Percentiles rank a stretch among this genome's conserved stretches.
Conservation (phyloP, 2,888 invertebrate species). For the Polydesmus complanatus region DNA sequence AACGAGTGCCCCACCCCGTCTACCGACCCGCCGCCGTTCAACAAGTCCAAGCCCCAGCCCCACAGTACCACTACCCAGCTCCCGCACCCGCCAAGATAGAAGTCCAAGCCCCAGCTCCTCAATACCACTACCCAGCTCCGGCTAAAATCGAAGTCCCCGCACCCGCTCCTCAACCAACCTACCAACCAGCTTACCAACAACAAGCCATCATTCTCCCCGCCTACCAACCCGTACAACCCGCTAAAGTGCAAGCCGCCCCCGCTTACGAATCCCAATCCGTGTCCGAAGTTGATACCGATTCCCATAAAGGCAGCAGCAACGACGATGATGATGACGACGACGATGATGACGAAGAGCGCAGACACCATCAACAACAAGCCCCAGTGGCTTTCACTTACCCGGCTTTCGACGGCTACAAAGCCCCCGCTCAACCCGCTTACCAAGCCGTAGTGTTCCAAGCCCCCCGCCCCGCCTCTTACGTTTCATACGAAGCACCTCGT, state of each 20-base stretch:
- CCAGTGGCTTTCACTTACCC: not conserved
- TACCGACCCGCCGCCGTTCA: not conserved
- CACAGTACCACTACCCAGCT: not conserved
- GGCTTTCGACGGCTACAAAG: not conserved
- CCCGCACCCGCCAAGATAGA: not conserved
- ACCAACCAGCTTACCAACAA: conserved; percentile 2
- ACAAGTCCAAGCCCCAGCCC: not conserved
- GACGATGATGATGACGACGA: not conserved
- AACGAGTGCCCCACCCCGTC: not conserved
- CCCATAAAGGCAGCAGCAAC: not conserved
- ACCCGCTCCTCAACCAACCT: not conserved
- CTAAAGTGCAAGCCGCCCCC: not conserved
- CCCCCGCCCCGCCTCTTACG: not conserved
- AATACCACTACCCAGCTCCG: not conserved
- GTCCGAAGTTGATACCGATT: not conserved
- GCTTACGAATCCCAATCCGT: conserved; percentile 2
- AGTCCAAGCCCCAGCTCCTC: not conserved
- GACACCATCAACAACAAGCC: not conserved
- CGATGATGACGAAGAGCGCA: not conserved
- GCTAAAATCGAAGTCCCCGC: not conserved
- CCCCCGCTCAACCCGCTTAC: not conserved
- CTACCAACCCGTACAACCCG: not conserved
- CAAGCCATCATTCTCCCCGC: not conserved
- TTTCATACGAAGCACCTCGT: not conserved
- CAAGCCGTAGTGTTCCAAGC: not conserved